Percentiles rank a stretch among this genome's conserved stretches.
These are phyloP conservation scores for Ormia ochracea DNA, from an alignment of 2,888 invertebrate genomes.

Conservation along the genomic window DNA sequence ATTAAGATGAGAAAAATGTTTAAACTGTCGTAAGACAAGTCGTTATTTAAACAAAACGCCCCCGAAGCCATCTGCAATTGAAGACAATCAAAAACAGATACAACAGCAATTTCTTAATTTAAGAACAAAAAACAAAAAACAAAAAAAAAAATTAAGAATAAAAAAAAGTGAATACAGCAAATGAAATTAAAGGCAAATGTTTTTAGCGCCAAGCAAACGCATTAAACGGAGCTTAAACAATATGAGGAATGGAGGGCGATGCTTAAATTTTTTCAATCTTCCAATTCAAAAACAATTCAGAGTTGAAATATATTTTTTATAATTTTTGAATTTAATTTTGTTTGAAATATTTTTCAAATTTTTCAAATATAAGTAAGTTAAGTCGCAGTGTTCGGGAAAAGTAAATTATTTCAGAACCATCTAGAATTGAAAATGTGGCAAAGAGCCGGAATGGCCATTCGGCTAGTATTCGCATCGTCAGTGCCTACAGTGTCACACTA, in stretches of 20 bases:
- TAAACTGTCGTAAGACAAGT: conserved; percentile 54
- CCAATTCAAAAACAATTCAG: too few relatives aligned
- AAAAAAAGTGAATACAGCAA: conserved; percentile 34
- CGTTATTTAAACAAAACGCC: conserved; percentile 59
- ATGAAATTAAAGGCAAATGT: conserved; percentile 39
- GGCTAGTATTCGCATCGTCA: too few relatives aligned
- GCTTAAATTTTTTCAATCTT: background rate
- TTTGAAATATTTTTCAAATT: too few relatives aligned
- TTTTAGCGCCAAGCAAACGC: conserved; percentile 46
- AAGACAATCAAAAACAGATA: conserved; percentile 55
- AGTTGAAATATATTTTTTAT: too few relatives aligned
- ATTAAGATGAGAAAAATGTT: conserved; percentile 25
- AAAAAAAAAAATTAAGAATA: background rate
- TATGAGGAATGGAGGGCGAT: background rate
- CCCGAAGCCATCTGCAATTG: conserved; percentile 59
- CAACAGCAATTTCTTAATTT: conserved; percentile 72
- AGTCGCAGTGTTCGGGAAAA: too few relatives aligned
- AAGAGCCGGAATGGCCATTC: too few relatives aligned
- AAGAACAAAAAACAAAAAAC: conserved; percentile 62
- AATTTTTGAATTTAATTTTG: too few relatives aligned
- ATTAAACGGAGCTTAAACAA: conserved; percentile 39
- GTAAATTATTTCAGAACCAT: too few relatives aligned
- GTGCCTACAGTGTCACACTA: too few relatives aligned
- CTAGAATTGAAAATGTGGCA: too few relatives aligned
- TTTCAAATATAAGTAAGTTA: too few relatives aligned